Evolutionary conservation across 2,113 vertebrate species (phyloP), one percentile per base, ranked within the genome.

Genomic region (Lathamus discolor): DNA sequence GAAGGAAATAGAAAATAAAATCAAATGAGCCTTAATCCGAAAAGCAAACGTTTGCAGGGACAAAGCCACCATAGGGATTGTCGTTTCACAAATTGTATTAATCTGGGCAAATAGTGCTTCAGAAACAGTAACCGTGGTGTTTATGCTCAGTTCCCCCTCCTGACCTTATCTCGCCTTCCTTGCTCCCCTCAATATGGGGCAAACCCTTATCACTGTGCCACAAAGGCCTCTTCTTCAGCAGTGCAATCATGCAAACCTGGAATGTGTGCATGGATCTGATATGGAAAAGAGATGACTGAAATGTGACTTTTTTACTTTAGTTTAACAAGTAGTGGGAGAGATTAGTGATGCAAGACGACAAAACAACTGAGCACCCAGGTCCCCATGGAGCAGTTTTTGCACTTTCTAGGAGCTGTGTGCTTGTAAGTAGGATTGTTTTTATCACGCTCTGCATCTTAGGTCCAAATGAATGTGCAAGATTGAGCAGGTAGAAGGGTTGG

Each of bases 21-120:
- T 86, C 84, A 96, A 97, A 95, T 92, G 79, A 92, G 14, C 55
- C 82, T 97, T 97, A 96, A 97, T 97, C 96, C 22, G 1, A 93
- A 97, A 92, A 93, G 95, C 90, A 97, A 97, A 97, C 17, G 86
- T 97, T 97, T 96, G 90, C 90, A 76, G 77, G 88, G 90, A 94
- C 91, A 97, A 96, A 96, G 85, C 92, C 95, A 96, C 97, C 44
- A 0, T 80, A 83, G 97, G 95, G 94, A 95, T 91, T 97, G 92
- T 96, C 82, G 93, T 94, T 96, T 97, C 92, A 93, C 83, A 94
- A 93, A 96, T 93, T 97, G 96, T 83, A 97, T 97, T 97, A 96
- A 97, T 96, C 92, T 96, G 92, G 94, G 92, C 91, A 97, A 97
- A 97, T 95, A 97, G 67, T 92, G 79, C 82, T 95, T 95, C 86